Evolutionary conservation across 2,113 vertebrate genomes (phyloP).

Genomic region (Melanerpes aurifrons): DNA sequence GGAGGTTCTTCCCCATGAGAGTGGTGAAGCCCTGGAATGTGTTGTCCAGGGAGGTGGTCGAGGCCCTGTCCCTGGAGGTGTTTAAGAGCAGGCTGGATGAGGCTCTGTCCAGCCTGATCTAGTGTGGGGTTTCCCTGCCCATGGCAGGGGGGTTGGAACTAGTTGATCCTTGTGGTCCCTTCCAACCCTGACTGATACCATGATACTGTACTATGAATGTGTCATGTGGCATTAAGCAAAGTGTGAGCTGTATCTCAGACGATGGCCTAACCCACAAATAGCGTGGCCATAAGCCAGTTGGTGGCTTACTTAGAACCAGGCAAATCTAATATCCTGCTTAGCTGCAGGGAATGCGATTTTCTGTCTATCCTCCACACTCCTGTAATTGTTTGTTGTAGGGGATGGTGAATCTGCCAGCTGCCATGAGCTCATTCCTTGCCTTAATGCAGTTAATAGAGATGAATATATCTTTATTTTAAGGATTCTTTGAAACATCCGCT

Average conservation of each 20-base stretch:
- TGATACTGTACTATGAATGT: not conserved
- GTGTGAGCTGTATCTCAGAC: conserved; percentile 39
- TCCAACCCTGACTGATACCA: too few species aligned
- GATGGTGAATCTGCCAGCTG: conserved; percentile 36
- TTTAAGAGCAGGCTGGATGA: too few species aligned
- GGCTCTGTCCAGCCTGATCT: too few species aligned
- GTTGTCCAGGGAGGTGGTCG: too few species aligned
- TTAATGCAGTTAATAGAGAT: conserved; percentile 45
- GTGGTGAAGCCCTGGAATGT: too few species aligned
- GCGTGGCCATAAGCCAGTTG: conserved; percentile 28
- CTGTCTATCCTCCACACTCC: conserved; percentile 1
- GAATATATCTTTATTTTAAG: conserved; percentile 40
- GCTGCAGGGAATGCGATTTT: conserved; percentile 61
- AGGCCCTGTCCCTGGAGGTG: too few species aligned
- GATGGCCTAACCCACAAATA: conserved; percentile 42
- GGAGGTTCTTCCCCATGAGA: too few species aligned
- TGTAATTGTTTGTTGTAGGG: conserved; percentile 39
- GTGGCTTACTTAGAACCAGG: conserved; percentile 46
- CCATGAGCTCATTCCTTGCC: conserved; percentile 42
- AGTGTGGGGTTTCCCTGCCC: too few species aligned
- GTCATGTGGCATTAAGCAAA: conserved; percentile 52
- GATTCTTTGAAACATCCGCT: conserved; percentile 7
- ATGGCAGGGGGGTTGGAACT: too few species aligned
- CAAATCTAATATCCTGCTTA: conserved; percentile 62
- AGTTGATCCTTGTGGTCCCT: too few species aligned